Evolutionary conservation across 1,140 invertebrate genomes (phyloP), one percentile per base, ranked within the genome.

Genomic region (Forficula auricularia): DNA sequence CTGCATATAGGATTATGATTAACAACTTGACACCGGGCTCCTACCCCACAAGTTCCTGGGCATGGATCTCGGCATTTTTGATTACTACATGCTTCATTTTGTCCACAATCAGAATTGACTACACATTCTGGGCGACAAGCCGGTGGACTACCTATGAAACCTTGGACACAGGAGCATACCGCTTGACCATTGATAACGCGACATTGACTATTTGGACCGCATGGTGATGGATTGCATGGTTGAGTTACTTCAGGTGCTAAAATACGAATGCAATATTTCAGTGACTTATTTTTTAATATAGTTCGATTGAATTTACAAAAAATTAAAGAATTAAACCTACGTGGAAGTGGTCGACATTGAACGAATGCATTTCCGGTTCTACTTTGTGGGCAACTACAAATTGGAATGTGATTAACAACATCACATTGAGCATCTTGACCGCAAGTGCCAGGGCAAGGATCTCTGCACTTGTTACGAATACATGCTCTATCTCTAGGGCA

Each of bases 51-150:
- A 50, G 75, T 74, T 39, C 75, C 69, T 42, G 72, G 64, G 56
- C 82, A 85, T 32, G 82, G 80, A 60, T 84, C 70, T 20, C 56
- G 61, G 55, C 81, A 85, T 60, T 74, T 77, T 46, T 79, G 74
- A 54, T 73, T 75, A 12, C 73, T 65, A 51, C 81, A 85, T n/a
- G 79, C 72, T 58, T 67, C 64, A 48, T 67, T 69, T 13, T 19
- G 45, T 8, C 9, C 12, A 19, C 46, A 45, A n/a, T n/a, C n/a
- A n/a, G n/a, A n/a, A n/a, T n/a, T n/a, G n/a, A n/a, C n/a, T n/a
- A n/a, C n/a, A n/a, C n/a, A n/a, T n/a, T n/a, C n/a, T n/a, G n/a
- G n/a, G n/a, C n/a, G n/a, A 44, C 59, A 61, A 43, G 42, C 36
- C 37, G 66, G 58, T 9, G 66, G 49, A 58, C 80, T 82, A 49